Percentiles rank a stretch among this genome's conserved stretches.
phyloP scores from a whole-genome alignment of 2,888 invertebrate genomes.

The Trachelus tabidus region DNA sequence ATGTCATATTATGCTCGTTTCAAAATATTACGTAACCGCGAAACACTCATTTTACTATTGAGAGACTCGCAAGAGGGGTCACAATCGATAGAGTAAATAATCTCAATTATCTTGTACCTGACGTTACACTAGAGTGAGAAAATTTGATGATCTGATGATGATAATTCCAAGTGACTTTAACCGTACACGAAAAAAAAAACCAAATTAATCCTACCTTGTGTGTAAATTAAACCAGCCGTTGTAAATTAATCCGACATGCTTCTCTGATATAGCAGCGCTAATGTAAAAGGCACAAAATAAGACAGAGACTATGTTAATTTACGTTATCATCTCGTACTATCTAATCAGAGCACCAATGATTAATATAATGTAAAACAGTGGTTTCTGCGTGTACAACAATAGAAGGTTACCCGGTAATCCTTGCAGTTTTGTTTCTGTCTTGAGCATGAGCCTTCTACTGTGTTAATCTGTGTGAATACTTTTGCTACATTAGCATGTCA shows the following conservation, averaged over 20 bases:
- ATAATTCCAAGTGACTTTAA: background rate
- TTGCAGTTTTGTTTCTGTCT: constrained; percentile 10
- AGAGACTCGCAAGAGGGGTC: background rate
- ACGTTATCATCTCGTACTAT: background rate
- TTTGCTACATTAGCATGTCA: constrained; percentile 45
- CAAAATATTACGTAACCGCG: background rate
- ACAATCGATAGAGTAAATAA: background rate
- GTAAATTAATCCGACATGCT: constrained; percentile 4
- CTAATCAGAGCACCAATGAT: background rate
- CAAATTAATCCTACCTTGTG: background rate
- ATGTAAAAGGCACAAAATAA: constrained; percentile 1
- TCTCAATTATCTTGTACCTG: background rate
- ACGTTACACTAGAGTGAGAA: background rate
- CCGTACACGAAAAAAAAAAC: background rate
- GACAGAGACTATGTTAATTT: background rate
- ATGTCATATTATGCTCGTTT: background rate
- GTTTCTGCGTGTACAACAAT: background rate
- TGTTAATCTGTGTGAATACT: constrained; percentile 39
- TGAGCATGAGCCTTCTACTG: constrained; percentile 47
- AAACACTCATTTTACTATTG: background rate
- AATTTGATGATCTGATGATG: background rate
- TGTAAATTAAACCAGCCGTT: background rate
- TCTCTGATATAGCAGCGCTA: background rate
- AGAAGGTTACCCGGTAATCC: background rate
- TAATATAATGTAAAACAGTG: background rate